phyloP scores from a whole-genome alignment of 2,888 invertebrate genomes.

The Eristalis tenax region DNA sequence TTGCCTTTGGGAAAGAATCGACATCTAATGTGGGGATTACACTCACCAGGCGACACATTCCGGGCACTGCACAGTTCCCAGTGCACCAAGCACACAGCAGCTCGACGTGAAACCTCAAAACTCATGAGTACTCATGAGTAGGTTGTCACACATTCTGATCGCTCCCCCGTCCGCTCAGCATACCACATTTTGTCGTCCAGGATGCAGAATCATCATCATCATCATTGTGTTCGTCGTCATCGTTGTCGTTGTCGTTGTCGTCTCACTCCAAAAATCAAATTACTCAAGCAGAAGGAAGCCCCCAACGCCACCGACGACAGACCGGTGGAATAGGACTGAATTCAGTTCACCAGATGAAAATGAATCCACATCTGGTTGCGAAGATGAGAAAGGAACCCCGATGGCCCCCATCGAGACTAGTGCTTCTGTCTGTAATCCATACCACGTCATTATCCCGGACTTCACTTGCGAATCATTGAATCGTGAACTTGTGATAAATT shows the following conservation, averaged over 20 bases:
- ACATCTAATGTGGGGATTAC: slow-evolving; percentile 39
- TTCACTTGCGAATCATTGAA: slow-evolving; percentile 67
- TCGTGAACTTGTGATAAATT: slow-evolving; percentile 69
- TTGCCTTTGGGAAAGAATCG: slow-evolving; percentile 39
- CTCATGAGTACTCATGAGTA: slow-evolving; percentile 48
- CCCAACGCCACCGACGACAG: too few species aligned
- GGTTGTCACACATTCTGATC: slow-evolving; percentile 5
- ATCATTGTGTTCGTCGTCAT: background rate
- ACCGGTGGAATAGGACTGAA: background rate
- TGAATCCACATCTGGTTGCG: slow-evolving; percentile 40
- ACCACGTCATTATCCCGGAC: slow-evolving; percentile 21
- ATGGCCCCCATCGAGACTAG: slow-evolving; percentile 10
- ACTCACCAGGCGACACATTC: background rate
- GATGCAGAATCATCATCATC: background rate
- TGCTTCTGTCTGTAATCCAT: slow-evolving; percentile 1
- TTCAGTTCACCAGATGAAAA: slow-evolving; percentile 36
- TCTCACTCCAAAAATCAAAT: slow-evolving; percentile 59
- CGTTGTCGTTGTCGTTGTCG: background rate
- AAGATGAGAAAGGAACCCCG: slow-evolving; percentile 31
- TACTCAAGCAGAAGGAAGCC: slow-evolving; percentile 38
- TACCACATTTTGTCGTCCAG: background rate
- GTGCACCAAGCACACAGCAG: too few species aligned
- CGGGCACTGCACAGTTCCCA: background rate
- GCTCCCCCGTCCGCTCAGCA: too few species aligned
- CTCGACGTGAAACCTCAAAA: slow-evolving; percentile 29